A percentile compares a stretch with the other conserved stretches of the same genome.
Evolutionary conservation across 2,797 vertebrate genomes (phyloP).

Genomic region (Lithobates sylvaticus): DNA sequence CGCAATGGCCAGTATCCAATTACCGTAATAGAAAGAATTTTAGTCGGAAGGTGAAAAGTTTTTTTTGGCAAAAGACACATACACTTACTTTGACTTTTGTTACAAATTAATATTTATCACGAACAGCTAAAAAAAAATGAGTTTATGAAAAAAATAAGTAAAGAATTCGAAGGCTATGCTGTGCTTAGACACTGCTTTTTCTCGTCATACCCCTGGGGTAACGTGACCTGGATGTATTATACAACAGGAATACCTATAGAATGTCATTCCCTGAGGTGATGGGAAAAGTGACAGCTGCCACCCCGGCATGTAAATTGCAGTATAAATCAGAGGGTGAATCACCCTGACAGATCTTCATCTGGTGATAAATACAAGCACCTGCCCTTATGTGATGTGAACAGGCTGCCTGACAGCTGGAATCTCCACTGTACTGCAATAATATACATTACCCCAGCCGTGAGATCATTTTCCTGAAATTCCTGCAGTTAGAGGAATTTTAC

Average conservation of each 20-base stretch:
- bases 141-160: neutral
- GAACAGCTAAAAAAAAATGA: neutral
- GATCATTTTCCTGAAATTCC: neutral
- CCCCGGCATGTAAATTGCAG: conserved; percentile 1
- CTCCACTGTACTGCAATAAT: neutral
- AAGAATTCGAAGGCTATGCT: neutral
- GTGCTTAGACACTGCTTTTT: neutral
- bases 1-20: too few species aligned
- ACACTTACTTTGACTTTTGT: neutral
- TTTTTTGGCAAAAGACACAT: neutral
- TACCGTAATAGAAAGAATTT: too few species aligned
- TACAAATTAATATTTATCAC: neutral
- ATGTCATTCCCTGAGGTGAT: conserved; percentile 6
- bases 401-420: conserved; percentile 18
- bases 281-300: conserved; percentile 18
- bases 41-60: neutral
- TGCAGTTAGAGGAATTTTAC: neutral
- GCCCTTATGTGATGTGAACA: conserved; percentile 1
- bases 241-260: neutral
- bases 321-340: conserved; percentile 15
- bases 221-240: conserved; percentile 6
- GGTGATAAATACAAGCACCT: conserved; percentile 7
- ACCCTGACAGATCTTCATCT: conserved; percentile 12
- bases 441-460: neutral
- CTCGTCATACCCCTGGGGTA: neutral